phyloP scores from a whole-genome alignment of 1,140 invertebrate species.

The Spodoptera litura region DNA sequence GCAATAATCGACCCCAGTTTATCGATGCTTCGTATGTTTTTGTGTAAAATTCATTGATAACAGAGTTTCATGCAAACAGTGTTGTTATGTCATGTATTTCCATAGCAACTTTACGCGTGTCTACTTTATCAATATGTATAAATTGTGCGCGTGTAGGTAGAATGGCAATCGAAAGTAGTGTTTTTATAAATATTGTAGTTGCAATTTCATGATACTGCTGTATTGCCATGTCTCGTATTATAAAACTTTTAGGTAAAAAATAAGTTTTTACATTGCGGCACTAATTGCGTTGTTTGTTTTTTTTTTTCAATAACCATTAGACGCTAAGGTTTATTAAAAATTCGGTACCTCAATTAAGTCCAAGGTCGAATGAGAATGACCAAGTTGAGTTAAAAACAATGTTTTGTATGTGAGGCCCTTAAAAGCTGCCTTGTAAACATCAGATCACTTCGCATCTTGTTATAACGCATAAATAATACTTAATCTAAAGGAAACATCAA shows the following conservation, averaged over 20 bases:
- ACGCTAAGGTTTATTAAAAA: too few relatives aligned
- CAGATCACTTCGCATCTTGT: too few relatives aligned
- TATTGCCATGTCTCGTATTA: too few relatives aligned
- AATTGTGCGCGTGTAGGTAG: conserved; percentile 6
- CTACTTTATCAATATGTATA: conserved; percentile 3
- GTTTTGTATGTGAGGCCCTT: too few relatives aligned
- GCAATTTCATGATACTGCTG: not conserved
- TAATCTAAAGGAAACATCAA: not conserved
- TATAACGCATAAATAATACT: not conserved
- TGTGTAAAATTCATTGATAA: conserved; percentile 40
- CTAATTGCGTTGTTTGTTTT: not conserved
- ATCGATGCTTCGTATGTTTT: conserved; percentile 26
- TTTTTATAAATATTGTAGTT: not conserved
- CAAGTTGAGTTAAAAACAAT: too few relatives aligned
- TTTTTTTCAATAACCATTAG: too few relatives aligned
- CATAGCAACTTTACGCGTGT: conserved; percentile 29
- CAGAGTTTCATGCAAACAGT: conserved; percentile 17
- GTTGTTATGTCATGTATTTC: conserved; percentile 30
- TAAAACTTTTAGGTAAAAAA: not conserved
- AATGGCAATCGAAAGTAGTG: not conserved
- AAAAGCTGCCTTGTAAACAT: too few relatives aligned
- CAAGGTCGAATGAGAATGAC: too few relatives aligned
- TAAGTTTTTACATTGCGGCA: not conserved
- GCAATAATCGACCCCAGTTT: conserved; percentile 35
- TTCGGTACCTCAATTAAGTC: too few relatives aligned